phyloP scores from a whole-genome alignment of 2,888 invertebrate species.

The Scaptomyza parva region DNA sequence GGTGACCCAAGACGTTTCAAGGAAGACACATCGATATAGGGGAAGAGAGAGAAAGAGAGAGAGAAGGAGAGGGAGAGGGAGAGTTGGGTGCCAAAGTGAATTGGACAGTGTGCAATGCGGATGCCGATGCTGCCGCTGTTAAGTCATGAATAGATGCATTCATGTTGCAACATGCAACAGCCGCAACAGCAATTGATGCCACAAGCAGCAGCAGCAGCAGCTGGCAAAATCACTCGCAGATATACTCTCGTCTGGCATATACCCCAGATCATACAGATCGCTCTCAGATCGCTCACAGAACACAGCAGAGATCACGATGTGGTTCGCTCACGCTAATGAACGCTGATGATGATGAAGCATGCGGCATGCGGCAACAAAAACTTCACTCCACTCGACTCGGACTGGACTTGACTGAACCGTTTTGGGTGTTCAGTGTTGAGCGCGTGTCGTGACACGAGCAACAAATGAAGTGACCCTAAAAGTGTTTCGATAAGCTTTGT shows the following conservation, averaged over 20 bases:
- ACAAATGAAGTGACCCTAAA: too few species aligned
- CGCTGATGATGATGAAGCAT: constrained; percentile 71
- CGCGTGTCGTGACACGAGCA: constrained; percentile 26
- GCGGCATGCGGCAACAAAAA: constrained; percentile 18
- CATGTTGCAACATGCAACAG: constrained; percentile 44
- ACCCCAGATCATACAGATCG: constrained; percentile 59
- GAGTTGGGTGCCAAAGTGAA: constrained; percentile 5
- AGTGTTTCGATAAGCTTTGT: too few species aligned
- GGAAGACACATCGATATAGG: neutral
- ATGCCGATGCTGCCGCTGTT: constrained; percentile 26
- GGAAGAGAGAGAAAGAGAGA: neutral
- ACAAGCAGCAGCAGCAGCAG: too few species aligned
- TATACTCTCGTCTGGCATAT: constrained; percentile 39
- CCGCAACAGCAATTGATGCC: constrained; percentile 58
- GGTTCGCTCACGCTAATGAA: constrained; percentile 79
- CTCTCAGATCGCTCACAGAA: too few species aligned
- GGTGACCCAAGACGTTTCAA: constrained; percentile 18
- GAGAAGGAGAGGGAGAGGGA: too few species aligned
- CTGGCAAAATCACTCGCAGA: constrained; percentile 27
- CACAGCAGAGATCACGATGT: constrained; percentile 75
- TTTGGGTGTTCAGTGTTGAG: constrained; percentile 8
- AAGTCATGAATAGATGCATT: constrained; percentile 70
- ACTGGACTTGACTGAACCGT: too few species aligned
- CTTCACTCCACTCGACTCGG: constrained; percentile 7
- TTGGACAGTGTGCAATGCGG: constrained; percentile 46